phyloP scores from a whole-genome alignment of 2,888 invertebrate species.

The Andrena praecox region DNA sequence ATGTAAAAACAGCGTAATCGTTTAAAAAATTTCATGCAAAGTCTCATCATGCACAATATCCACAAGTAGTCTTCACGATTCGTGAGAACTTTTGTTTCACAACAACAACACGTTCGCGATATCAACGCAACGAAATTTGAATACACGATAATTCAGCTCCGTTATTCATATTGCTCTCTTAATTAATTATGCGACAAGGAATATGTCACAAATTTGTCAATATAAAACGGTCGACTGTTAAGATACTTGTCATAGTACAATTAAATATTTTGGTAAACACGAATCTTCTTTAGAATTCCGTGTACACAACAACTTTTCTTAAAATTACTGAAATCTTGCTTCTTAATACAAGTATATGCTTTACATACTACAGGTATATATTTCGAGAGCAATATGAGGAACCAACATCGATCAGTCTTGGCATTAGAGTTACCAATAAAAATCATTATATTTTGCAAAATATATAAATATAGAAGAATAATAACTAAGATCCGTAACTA shows the following conservation, averaged over 20 bases:
- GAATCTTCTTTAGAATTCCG: slow-evolving; percentile 25
- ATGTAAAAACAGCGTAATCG: slow-evolving; percentile 8
- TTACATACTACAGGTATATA: slow-evolving; percentile 15
- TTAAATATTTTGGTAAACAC: slow-evolving; percentile 35
- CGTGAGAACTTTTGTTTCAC: slow-evolving; percentile 3
- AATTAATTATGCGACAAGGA: slow-evolving; percentile 30
- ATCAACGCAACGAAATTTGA: slow-evolving; percentile 35
- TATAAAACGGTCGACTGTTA: slow-evolving; percentile 44
- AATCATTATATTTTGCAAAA: slow-evolving; percentile 82
- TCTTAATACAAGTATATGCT: neutral
- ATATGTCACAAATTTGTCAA: slow-evolving; percentile 34
- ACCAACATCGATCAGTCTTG: slow-evolving; percentile 85
- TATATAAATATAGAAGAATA: slow-evolving; percentile 82
- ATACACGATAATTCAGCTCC: slow-evolving; percentile 30
- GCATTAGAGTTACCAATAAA: slow-evolving; percentile 83
- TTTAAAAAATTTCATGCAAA: slow-evolving; percentile 19
- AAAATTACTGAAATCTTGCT: slow-evolving; percentile 28
- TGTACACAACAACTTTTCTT: neutral
- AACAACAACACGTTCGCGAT: slow-evolving; percentile 31
- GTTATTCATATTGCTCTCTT: slow-evolving; percentile 54
- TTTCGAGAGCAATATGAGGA: slow-evolving; percentile 78
- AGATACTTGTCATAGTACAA: slow-evolving; percentile 34
- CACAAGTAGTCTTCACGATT: slow-evolving; percentile 1
- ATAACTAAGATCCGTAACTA: slow-evolving; percentile 82
- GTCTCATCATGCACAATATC: slow-evolving; percentile 17